Percentiles rank a stretch among this genome's conserved stretches.
phyloP scores from a whole-genome alignment of 2,888 invertebrate genomes.

The Melanostoma scalare region DNA sequence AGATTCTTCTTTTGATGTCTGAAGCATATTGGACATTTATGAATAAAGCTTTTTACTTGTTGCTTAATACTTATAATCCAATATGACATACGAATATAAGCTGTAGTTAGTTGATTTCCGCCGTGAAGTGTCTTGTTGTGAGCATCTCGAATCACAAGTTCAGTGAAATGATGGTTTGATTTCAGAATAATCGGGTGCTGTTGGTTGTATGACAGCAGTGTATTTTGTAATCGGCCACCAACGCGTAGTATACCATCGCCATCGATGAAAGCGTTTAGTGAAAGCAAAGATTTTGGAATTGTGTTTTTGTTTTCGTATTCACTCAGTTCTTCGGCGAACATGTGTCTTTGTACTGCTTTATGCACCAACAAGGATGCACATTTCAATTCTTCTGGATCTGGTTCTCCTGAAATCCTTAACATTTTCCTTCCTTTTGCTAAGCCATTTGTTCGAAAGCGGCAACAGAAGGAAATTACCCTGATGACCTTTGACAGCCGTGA shows the following conservation, averaged over 20 bases:
- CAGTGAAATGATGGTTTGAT: constrained; percentile 8
- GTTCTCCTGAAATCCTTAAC: not conserved
- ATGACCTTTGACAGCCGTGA: not conserved
- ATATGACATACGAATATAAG: too few relatives aligned
- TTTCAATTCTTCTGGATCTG: not conserved
- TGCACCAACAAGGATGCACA: constrained; percentile 1
- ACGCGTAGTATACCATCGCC: constrained; percentile 19
- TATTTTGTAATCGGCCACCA: constrained; percentile 13
- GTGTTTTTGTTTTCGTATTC: not conserved
- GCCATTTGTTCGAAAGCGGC: too few relatives aligned
- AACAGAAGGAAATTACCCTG: not conserved
- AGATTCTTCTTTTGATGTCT: too few relatives aligned
- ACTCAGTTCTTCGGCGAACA: constrained; percentile 10
- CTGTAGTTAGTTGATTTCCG: not conserved
- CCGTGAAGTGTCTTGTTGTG: constrained; percentile 15
- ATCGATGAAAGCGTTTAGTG: constrained; percentile 20
- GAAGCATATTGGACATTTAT: too few relatives aligned
- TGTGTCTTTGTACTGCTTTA: constrained; percentile 12
- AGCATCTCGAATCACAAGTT: not conserved
- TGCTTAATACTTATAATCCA: too few relatives aligned
- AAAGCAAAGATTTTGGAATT: not conserved
- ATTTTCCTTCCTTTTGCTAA: too few relatives aligned
- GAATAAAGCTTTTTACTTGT: too few relatives aligned
- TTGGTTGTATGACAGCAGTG: not conserved
- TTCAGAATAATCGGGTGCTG: constrained; percentile 20